phyloP scores from a whole-genome alignment of 2,113 vertebrate species.

The Cygnus atratus region DNA sequence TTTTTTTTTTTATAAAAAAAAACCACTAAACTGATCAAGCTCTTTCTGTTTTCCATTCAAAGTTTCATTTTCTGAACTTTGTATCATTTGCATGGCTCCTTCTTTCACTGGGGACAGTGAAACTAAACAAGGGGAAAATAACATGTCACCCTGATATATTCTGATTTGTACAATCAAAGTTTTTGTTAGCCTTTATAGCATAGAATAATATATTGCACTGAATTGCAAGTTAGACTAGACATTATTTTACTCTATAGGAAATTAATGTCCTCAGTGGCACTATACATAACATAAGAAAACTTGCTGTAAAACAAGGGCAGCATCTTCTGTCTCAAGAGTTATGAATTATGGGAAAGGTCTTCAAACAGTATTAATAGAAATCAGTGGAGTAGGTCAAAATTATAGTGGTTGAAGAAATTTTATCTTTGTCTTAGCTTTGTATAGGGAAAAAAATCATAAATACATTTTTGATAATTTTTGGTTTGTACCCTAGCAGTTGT shows the following conservation, averaged over 20 bases:
- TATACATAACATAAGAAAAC: background rate
- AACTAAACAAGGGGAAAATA: background rate
- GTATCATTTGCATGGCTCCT: background rate
- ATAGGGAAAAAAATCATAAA: background rate
- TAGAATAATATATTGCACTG: background rate
- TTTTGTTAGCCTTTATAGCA: background rate
- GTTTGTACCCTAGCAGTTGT: background rate
- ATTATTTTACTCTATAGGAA: background rate
- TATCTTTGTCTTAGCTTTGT: background rate
- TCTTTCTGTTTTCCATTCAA: background rate
- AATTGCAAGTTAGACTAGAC: background rate
- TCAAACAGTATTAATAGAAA: background rate
- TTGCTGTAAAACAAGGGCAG: background rate
- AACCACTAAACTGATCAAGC: background rate
- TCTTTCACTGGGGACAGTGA: background rate
- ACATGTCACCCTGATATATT: background rate
- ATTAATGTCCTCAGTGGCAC: background rate
- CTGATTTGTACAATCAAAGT: background rate
- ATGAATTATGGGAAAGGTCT: background rate
- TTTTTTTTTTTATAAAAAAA: background rate
- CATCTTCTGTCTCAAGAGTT: background rate
- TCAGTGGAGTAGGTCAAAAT: background rate
- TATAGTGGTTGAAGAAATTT: background rate
- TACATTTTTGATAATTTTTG: background rate
- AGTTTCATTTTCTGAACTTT: background rate